Base-by-base conservation (phyloP, 1,140 invertebrate species). In the Chironomus striatipennis region DNA sequence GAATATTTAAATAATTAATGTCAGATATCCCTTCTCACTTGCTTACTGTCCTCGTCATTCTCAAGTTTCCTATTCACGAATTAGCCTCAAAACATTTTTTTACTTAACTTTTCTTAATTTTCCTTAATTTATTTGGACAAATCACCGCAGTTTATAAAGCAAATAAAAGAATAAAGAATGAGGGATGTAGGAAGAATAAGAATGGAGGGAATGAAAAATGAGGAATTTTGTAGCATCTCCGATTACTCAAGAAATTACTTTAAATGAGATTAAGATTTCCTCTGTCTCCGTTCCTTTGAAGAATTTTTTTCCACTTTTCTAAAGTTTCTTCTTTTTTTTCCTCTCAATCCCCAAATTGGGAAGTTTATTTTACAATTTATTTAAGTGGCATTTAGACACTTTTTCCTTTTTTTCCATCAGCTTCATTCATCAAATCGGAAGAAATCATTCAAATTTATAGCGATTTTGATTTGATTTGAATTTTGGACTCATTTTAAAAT, bases 291-390 rank as follows among this genome's bases (percentile, higher is more conserved):
- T 34, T 34, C 24, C 24, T 34, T 34, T 34, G 24, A 34, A 34
- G 24, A 34, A 34, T 34, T 34, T 34, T 21, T 17, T 67, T 67
- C 64, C n/a, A 4, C 64, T 67, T 18, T 70, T 67, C 10, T 57
- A 57, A 57, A 10, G n/a, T 57, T 67, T 5, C 18, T 67, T n/a
- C 17, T 20, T 70, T 17, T 70, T 18, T 17, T 10, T 21, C n/a
- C n/a, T 70, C 20, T 18, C 17, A 5, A 9, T 21, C 65, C 20
- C 18, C 18, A 70, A 18, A 70, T 70, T 70, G 65, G 18, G 18
- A 70, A 70, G 65, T 70, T 70, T 70, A 70, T 17, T 70, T 70
- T 70, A 12, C 65, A 70, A 70, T 70, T 70, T 70, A 70, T 18
- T 70, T 70, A 70, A 70, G 65, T 20, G 65, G 65, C 65, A 70